phyloP scores from a whole-genome alignment of 2,888 invertebrate species.

The Ernsta delagoae region DNA sequence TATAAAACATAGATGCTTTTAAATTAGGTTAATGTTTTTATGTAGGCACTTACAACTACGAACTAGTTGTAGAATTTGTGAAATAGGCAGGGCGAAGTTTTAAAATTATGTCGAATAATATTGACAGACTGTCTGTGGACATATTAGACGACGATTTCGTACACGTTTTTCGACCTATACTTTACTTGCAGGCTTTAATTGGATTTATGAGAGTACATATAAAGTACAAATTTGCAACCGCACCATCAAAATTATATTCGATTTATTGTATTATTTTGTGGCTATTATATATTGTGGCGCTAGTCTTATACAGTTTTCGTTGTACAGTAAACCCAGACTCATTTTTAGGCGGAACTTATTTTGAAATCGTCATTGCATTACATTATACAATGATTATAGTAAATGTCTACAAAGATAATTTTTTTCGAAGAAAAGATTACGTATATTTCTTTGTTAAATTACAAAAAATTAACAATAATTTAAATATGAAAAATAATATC shows the following conservation, averaged over 20 bases:
- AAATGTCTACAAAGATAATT: conserved; percentile 14
- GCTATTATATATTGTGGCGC: conserved; percentile 47
- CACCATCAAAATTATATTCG: conserved; percentile 50
- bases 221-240: conserved; percentile 57
- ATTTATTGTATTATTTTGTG: conserved; percentile 52
- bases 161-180: conserved; percentile 54
- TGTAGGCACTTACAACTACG: too few relatives aligned
- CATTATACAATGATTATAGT: background rate
- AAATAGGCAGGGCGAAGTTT: too few relatives aligned
- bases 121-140: conserved; percentile 57
- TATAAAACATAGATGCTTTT: too few relatives aligned
- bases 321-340: conserved; percentile 47
- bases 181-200: conserved; percentile 50
- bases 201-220: conserved; percentile 60
- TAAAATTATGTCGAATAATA: conserved; percentile 13
- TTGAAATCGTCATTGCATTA: conserved; percentile 48
- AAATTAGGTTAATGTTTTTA: too few relatives aligned
- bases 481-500: conserved; percentile 54
- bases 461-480: conserved; percentile 60
- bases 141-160: conserved; percentile 63
- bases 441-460: conserved; percentile 63
- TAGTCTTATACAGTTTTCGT: conserved; percentile 43
- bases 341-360: conserved; percentile 46
- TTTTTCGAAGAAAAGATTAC: conserved; percentile 39
- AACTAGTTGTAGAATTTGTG: too few relatives aligned